Percentiles rank a stretch among this genome's conserved stretches.
Evolutionary conservation across 35 echinoderm and acorn worm genomes (phyloP).

Genomic region (Diadema setosum): DNA sequence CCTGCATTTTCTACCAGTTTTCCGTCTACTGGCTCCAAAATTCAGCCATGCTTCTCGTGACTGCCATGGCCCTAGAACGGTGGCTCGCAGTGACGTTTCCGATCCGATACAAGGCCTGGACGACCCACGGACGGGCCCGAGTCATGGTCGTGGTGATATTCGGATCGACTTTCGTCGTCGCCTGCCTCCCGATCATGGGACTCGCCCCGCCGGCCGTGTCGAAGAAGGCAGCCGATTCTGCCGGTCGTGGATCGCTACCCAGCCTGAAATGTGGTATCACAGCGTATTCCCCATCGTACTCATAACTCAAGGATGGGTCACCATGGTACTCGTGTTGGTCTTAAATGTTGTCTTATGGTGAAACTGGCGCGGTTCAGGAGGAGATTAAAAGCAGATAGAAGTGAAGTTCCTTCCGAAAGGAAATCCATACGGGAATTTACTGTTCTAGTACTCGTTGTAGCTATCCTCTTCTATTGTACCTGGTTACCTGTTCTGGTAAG

Average conservation of each 20-base stretch:
- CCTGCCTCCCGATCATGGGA: conserved; percentile 71
- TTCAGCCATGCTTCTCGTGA: conserved; percentile 76
- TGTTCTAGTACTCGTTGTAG: conserved; percentile 73
- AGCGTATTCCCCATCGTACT: conserved; percentile 62
- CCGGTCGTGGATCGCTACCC: conserved; percentile 75
- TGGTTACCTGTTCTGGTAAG: conserved; percentile 95
- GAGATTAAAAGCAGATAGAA: conserved; percentile 35
- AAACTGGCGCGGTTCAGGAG: conserved; percentile 61
- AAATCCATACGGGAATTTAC: conserved; percentile 80
- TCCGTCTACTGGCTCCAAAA: conserved; percentile 85
- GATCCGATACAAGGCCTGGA: conserved; percentile 79
- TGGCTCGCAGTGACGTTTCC: conserved; percentile 68
- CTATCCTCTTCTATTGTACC: conserved; percentile 88
- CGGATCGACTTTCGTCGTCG: conserved; percentile 56
- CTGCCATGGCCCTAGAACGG: conserved; percentile 83
- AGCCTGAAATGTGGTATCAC: conserved; percentile 64
- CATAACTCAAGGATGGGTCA: conserved; percentile 64
- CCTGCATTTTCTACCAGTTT: conserved; percentile 90
- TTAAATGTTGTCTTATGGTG: conserved; percentile 70
- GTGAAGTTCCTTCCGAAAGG: conserved; percentile 37
- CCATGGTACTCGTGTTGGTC: conserved; percentile 68
- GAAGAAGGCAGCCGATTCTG: conserved; percentile 37
- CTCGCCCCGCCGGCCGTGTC: conserved; percentile 71
- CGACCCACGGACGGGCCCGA: conserved; percentile 35
- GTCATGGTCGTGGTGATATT: conserved; percentile 60